Evolutionary conservation across 2,797 vertebrate genomes (phyloP), one percentile per base, ranked within the genome.

Genomic region (Podarcis siculus): DNA sequence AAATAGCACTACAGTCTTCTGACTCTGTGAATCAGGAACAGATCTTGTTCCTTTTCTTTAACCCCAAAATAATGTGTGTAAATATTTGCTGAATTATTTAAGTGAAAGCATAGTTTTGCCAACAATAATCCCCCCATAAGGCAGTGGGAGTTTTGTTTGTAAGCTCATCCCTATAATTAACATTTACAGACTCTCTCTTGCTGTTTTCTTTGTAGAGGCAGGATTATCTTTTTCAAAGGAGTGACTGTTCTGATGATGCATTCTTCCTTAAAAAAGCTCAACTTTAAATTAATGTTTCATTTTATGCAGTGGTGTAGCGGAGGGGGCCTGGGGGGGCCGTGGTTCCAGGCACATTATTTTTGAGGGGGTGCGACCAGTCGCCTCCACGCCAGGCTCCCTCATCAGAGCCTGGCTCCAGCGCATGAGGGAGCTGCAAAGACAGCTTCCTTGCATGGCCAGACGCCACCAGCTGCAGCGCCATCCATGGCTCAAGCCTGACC

Each of bases 91-190:
- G 79, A 49, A 83, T 17, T 83, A 55, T 25, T 39, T 67, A 78
- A 37, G 42, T 88, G 72, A 37, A 39, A 81, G 73, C 39, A 30
- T 64, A 75, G 61, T 87, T 82, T 87, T 87, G 79, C 39, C 78
- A 87, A 73, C 49, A 42, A 5, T 49, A 76, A 69, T 55, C 69
- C 17, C 25, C 35, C 32, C 35, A 79, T 64, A 61, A 64, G 58
- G 35, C 58, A 17, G 13, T 67, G 58, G n/a, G 12, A 82, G 42
- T 49, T 67, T 87, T 75, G 37, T 75, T 86, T 82, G 72, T 30
- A n/a, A 67, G 6, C 25, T 55, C n/a, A 55, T 49, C 64, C 30
- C 17, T 69, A 8, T 78, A 83, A 78, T 39, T 72, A 72, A 42
- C 49, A 81, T 69, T 78, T 69, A 69, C 35, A 78, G 66, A 58